These are phyloP conservation scores for Adelosebastes latens DNA, from an alignment of 2,797 vertebrate genomes.

Conservation along the genomic window DNA sequence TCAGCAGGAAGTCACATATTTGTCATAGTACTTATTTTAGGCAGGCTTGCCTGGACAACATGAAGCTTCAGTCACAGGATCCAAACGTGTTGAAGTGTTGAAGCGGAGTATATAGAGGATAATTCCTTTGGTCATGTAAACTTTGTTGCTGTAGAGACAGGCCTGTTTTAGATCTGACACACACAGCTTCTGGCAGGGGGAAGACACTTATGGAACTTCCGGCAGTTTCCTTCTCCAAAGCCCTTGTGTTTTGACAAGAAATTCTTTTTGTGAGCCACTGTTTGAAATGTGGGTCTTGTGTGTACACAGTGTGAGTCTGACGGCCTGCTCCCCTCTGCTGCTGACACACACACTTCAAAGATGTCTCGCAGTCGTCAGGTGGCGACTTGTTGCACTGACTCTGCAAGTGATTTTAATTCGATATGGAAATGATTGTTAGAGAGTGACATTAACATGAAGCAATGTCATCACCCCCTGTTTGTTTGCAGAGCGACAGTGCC, in stretches of 20 bases:
- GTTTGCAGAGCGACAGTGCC: background rate
- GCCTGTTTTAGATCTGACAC: constrained; percentile 64
- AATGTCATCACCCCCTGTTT: background rate
- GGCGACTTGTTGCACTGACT: background rate
- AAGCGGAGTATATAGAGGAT: background rate
- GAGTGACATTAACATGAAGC: background rate
- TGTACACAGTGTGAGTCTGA: constrained; percentile 48
- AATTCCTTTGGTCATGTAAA: constrained; percentile 37
- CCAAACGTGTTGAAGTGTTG: background rate
- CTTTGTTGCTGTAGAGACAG: constrained; percentile 13
- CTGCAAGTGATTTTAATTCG: constrained; percentile 1
- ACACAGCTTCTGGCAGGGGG: constrained; percentile 57
- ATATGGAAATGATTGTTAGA: background rate
- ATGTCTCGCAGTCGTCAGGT: background rate
- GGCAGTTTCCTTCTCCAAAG: constrained; percentile 74
- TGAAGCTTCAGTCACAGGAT: background rate
- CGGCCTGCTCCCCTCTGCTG: constrained; percentile 33
- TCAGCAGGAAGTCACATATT: too few relatives aligned
- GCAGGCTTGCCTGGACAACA: background rate
- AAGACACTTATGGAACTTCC: constrained; percentile 78
- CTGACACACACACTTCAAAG: constrained; percentile 32
- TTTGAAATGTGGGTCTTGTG: constrained; percentile 65
- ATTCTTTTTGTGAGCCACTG: constrained; percentile 77
- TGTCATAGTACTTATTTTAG: background rate
- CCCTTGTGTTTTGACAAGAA: constrained; percentile 79